Conservation (phyloP, 2,888 invertebrate genomes). For the Chloroclysta siterata region DNA sequence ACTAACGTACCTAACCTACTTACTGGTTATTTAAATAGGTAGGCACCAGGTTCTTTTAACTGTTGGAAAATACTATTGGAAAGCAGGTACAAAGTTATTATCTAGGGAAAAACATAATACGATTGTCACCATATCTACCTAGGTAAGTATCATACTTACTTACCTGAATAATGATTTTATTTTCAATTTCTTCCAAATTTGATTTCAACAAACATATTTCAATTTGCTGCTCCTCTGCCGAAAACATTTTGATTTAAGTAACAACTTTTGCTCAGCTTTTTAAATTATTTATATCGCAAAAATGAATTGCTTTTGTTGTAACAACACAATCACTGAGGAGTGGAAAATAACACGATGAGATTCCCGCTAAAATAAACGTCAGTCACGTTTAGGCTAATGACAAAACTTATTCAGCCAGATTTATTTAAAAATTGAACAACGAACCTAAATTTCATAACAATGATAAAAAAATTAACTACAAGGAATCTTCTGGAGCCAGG, state of each 20-base stretch:
- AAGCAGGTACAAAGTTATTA: no score
- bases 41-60: no score
- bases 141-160: no score
- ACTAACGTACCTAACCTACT: no score
- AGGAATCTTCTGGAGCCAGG: background rate
- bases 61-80: no score
- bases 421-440: constrained; percentile 10
- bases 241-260: constrained; percentile 57
- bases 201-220: constrained; percentile 71
- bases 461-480: no score
- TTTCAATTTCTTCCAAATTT: constrained; percentile 69
- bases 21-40: no score
- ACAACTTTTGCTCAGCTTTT: constrained; percentile 1
- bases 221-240: constrained; percentile 69
- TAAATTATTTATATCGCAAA: background rate
- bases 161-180: constrained; percentile 66
- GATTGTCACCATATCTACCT: no score
- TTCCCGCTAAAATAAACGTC: constrained; percentile 23
- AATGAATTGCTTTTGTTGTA: no score
- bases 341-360: background rate
- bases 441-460: no score
- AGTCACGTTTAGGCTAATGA: background rate
- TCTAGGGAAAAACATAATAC: no score
- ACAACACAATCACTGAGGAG: background rate
- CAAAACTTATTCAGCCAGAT: background rate